phyloP scores from a whole-genome alignment of 1,140 invertebrate species.

The Pentalonia nigronervosa region DNA sequence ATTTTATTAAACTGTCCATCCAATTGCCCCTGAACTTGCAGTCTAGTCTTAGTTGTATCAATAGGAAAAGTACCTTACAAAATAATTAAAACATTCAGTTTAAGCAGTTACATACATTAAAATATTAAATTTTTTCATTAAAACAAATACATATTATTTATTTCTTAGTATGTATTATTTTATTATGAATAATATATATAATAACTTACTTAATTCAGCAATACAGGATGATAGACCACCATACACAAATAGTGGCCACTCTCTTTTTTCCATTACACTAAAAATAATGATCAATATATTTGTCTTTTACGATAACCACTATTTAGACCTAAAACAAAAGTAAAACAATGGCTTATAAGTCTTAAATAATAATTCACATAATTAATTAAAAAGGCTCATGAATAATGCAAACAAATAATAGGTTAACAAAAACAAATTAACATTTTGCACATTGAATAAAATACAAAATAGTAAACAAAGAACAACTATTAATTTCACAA shows the following conservation, averaged over 20 bases:
- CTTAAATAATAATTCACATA: neutral
- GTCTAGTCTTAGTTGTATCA: constrained; percentile 93
- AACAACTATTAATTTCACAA: no score
- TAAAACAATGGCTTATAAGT: neutral
- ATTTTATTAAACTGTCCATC: constrained; percentile 79
- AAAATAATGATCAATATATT: neutral
- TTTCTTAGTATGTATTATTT: neutral
- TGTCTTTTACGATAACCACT: neutral
- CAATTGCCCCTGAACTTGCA: constrained; percentile 93
- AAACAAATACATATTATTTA: neutral
- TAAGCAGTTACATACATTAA: neutral
- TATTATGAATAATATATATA: constrained; percentile 47
- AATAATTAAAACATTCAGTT: constrained; percentile 58
- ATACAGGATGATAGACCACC: constrained; percentile 90
- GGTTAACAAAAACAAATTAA: neutral
- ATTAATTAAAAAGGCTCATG: neutral
- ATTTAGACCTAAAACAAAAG: neutral
- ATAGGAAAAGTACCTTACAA: constrained; percentile 94
- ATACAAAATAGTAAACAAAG: neutral
- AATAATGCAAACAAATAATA: neutral
- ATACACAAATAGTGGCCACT: constrained; percentile 92
- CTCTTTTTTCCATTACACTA: constrained; percentile 69
- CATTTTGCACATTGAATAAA: neutral
- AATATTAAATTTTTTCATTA: neutral
- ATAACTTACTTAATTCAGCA: constrained; percentile 86